A percentile compares a stretch with the other conserved stretches of the same genome.
Conservation (phyloP, 1,140 invertebrate species). For the Marisa cornuarietis region DNA sequence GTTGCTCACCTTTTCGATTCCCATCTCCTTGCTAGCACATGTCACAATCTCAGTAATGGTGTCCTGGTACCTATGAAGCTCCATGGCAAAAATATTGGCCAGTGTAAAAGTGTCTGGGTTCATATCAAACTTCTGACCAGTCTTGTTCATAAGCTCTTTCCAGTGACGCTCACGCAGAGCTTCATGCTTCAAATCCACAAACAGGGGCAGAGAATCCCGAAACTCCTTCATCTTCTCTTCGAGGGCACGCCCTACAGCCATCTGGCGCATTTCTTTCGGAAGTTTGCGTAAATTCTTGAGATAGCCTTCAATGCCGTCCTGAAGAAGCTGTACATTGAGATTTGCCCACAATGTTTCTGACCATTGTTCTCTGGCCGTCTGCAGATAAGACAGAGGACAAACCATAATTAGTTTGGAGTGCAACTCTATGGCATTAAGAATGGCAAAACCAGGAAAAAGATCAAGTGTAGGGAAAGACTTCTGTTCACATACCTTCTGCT, state of each 20-base stretch:
- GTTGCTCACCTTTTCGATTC: conserved; percentile 77
- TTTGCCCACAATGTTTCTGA: conserved; percentile 87
- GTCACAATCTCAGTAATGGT: conserved; percentile 84
- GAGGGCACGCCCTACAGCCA: conserved; percentile 75
- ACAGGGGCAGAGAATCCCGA: conserved; percentile 84
- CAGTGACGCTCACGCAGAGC: conserved; percentile 87
- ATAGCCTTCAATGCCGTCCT: conserved; percentile 87
- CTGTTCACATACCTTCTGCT: conserved; percentile 73
- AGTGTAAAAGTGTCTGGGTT: conserved; percentile 84
- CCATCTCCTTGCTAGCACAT: conserved; percentile 86
- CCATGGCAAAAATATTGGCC: conserved; percentile 91
- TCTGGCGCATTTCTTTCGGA: conserved; percentile 69
- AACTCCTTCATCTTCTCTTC: conserved; percentile 88
- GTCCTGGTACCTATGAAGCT: conserved; percentile 84
- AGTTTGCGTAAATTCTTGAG: conserved; percentile 80
- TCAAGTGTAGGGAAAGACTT: too few relatives aligned
- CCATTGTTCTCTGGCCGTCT: conserved; percentile 79
- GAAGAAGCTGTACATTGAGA: conserved; percentile 82
- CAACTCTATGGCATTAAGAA: too few relatives aligned
- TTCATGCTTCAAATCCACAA: conserved; percentile 90
- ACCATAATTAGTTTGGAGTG: background rate
- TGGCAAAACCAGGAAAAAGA: too few relatives aligned
- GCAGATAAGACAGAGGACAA: conserved; percentile 9
- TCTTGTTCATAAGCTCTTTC: conserved; percentile 87
- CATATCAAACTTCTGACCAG: conserved; percentile 85